Conservation (phyloP, 2,797 vertebrate species). For the Pipistrellus kuhlii region DNA sequence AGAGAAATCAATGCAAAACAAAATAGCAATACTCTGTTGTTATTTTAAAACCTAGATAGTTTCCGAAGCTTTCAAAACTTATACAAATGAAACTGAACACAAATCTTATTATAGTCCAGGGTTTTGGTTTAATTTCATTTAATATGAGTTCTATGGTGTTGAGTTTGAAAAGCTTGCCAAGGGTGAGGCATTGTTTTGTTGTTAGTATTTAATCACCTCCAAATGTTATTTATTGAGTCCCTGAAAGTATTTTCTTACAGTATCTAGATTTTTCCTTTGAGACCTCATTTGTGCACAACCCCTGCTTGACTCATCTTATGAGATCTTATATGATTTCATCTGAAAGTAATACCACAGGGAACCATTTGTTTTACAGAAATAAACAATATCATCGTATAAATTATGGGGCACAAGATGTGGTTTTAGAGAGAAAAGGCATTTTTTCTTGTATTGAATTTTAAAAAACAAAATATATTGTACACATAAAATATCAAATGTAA, state of each 20-base stretch:
- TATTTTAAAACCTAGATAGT: not conserved
- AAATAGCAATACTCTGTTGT: not conserved
- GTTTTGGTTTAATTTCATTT: constrained; percentile 24
- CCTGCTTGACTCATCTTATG: constrained; percentile 53
- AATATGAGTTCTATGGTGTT: not conserved
- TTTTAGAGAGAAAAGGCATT: not conserved
- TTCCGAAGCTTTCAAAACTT: not conserved
- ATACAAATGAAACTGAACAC: constrained; percentile 2
- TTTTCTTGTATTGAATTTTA: not conserved
- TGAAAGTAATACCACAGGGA: constrained; percentile 36
- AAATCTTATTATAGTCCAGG: not conserved
- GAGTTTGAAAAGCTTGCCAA: constrained; percentile 60
- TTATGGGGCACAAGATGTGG: not conserved
- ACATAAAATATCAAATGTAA: not conserved
- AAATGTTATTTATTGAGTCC: constrained; percentile 59
- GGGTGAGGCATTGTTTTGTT: not conserved
- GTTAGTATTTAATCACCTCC: constrained; percentile 51
- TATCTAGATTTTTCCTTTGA: constrained; percentile 67
- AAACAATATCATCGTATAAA: constrained; percentile 16
- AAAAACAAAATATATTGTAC: not conserved
- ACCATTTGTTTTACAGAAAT: constrained; percentile 54
- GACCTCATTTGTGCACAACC: constrained; percentile 68
- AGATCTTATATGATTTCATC: constrained; percentile 71
- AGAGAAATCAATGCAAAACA: not conserved
- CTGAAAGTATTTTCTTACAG: constrained; percentile 38